Evolutionary conservation across 2,888 invertebrate genomes (phyloP), one percentile per base, ranked within the genome.

Genomic region (Stenolophus ochropezus): DNA sequence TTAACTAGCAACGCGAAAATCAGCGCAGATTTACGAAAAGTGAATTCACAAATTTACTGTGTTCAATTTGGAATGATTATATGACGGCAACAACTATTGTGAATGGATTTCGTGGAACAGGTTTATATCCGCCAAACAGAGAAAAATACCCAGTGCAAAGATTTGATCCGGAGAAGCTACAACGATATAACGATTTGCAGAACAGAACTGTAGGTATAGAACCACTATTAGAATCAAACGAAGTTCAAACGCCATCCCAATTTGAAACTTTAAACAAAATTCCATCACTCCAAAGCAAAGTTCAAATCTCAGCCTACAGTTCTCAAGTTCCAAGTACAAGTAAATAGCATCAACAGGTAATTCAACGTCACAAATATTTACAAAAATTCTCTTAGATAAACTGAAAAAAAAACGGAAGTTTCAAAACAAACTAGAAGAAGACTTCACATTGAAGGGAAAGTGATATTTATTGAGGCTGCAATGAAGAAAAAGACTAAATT

Each of bases 51-150:
- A 27, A 81, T 58, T n/a, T 81, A 49, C 4, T 81, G 16, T 81
- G 33, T 4, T 18, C 33, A 33, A 33, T 33, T 33, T 33, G 33
- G 33, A 33, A 33, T 33, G 33, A 33, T 8, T 33, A 5, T 33
- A 33, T n/a, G 33, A 27, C 27, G 27, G 3, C 5, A 73, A 20
- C 33, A 25, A 47, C 4, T n/a, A 58, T 75, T 65, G 18, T 42
- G 16, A n/a, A 27, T 18, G 53, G 56, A 47, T 75, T 81, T 65
- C 42, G 16, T 71, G 33, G 42, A 71, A 71, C 73, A 71, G 73
- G 73, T 16, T 51, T 78, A 2, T 78, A 61, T 69, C 78, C 78
- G 5, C 14, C 5, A 18, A 11, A 47, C 20, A 65, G 47, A 49
- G 27, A 49, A 25, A 61, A 49, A 25, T 78, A 78, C 42, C 78